phyloP scores from a whole-genome alignment of 2,113 vertebrate species.

The Sula dactylatra region DNA sequence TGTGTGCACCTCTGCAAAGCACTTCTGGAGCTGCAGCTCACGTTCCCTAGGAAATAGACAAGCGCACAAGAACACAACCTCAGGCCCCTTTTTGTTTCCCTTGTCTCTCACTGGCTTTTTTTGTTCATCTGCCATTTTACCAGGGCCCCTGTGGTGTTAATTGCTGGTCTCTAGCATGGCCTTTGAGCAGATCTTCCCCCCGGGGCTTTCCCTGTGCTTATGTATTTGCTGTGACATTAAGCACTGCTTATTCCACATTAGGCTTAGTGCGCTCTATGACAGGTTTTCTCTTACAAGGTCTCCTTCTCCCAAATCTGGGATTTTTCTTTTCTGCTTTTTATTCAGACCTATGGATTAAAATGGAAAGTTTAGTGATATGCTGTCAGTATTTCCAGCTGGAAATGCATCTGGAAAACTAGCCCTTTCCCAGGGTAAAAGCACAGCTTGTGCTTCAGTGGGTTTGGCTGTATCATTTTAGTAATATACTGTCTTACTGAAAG shows the following conservation, averaged over 20 bases:
- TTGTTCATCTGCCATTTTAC: constrained; percentile 66
- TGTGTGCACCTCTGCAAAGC: neutral
- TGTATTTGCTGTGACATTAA: constrained; percentile 69
- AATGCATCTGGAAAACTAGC: neutral
- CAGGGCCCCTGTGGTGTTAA: constrained; percentile 57
- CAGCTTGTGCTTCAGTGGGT: neutral
- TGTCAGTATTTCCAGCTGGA: constrained; percentile 7
- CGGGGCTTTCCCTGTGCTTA: constrained; percentile 28
- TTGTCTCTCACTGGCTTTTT: constrained; percentile 47
- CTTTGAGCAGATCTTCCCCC: constrained; percentile 61
- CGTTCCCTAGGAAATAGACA: constrained; percentile 23
- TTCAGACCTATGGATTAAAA: constrained; percentile 62
- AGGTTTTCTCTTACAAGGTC: constrained; percentile 34
- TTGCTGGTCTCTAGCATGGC: constrained; percentile 52
- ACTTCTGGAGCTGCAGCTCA: neutral
- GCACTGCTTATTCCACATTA: constrained; percentile 58
- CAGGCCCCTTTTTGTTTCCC: constrained; percentile 33
- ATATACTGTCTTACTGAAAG: neutral
- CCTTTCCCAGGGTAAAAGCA: neutral
- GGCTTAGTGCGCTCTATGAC: constrained; percentile 43
- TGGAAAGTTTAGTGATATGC: neutral
- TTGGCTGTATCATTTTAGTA: neutral
- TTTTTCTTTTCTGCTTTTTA: constrained; percentile 57
- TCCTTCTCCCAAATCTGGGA: constrained; percentile 44
- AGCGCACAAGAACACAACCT: constrained; percentile 19